A percentile compares a stretch with the other conserved stretches of the same genome.
These are phyloP conservation scores for Jordanella pulchra DNA, from an alignment of 2,797 vertebrate species.

Conservation along the genomic window DNA sequence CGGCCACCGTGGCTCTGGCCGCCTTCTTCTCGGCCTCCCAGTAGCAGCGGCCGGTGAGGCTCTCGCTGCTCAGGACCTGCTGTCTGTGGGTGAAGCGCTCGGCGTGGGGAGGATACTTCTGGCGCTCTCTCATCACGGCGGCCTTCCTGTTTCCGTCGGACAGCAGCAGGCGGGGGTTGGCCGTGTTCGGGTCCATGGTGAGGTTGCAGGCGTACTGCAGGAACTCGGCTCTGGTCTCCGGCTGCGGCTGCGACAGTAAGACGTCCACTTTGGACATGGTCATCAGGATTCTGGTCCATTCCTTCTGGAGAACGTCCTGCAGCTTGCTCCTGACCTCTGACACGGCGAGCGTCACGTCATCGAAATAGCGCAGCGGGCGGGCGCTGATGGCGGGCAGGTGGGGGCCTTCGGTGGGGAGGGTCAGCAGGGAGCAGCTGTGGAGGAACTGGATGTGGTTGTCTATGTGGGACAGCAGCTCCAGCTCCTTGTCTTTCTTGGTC, in stretches of 20 bases:
- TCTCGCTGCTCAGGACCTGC: slow-evolving; percentile 39
- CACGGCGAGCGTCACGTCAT: slow-evolving; percentile 4
- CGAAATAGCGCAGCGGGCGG: neutral
- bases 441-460: slow-evolving; percentile 25
- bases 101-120: neutral
- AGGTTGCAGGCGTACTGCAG: neutral
- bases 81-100: slow-evolving; percentile 16
- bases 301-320: neutral
- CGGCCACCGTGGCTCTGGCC: neutral
- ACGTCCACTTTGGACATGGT: neutral
- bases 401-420: neutral
- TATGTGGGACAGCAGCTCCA: slow-evolving; percentile 18
- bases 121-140: neutral
- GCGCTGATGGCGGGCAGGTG: neutral
- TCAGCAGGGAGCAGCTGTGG: neutral
- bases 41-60: slow-evolving; percentile 26
- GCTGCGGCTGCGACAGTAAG: neutral
- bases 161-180: neutral
- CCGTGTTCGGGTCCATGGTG: slow-evolving; percentile 28
- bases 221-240: slow-evolving; percentile 1
- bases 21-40: slow-evolving; percentile 26
- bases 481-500: slow-evolving; percentile 11
- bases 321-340: slow-evolving; percentile 19
- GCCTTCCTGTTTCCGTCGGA: neutral
- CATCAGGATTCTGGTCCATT: slow-evolving; percentile 8